Conservation (phyloP, 2,797 vertebrate genomes). For the Carcharodon carcharias region DNA sequence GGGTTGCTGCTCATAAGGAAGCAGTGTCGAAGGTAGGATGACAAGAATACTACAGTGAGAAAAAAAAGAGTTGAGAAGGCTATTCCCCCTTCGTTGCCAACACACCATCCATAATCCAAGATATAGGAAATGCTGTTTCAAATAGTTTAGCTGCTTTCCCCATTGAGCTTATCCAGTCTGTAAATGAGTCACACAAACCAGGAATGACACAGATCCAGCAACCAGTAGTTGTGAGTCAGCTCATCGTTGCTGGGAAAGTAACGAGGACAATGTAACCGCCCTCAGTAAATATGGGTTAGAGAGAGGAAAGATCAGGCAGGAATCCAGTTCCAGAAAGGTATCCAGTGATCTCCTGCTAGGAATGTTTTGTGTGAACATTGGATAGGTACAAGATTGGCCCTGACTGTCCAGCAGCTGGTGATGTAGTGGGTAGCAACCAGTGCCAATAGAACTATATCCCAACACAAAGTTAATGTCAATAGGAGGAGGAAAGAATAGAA, state of each 20-base stretch:
- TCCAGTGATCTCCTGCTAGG: too few species aligned
- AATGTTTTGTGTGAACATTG: too few species aligned
- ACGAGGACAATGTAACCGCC: neutral
- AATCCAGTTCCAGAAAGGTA: neutral
- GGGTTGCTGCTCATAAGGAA: neutral
- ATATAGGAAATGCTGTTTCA: neutral
- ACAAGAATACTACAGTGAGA: neutral
- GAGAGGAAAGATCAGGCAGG: neutral
- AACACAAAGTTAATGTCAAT: too few species aligned
- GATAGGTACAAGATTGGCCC: too few species aligned
- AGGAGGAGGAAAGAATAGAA: too few species aligned
- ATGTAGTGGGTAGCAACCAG: too few species aligned
- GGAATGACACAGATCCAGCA: neutral
- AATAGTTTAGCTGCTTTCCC: neutral
- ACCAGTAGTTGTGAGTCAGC: neutral
- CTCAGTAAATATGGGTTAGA: neutral
- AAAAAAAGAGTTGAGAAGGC: neutral
- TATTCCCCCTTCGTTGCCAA: neutral
- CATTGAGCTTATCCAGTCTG: neutral
- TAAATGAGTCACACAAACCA: neutral
- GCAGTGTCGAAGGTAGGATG: neutral
- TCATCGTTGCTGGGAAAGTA: neutral
- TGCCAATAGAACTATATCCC: too few species aligned
- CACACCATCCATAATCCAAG: neutral
- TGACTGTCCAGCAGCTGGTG: too few species aligned